Conservation (phyloP, 2,888 invertebrate species). For the Cantharis lateralis region DNA sequence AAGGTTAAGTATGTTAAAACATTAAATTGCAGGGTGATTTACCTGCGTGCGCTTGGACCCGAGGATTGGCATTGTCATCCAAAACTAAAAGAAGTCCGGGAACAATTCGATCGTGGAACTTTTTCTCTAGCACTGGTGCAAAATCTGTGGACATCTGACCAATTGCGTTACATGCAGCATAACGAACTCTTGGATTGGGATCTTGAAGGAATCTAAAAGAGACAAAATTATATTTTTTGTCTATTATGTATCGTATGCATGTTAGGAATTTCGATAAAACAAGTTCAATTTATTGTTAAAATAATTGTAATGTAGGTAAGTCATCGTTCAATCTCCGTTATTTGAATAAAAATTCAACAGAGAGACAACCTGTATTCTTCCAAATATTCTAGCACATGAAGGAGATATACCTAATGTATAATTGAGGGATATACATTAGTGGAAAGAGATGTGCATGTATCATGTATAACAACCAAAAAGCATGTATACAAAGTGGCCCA, state of each 20-base stretch:
- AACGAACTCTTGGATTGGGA: slow-evolving; percentile 89
- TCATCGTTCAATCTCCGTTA: neutral
- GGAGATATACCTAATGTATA: neutral
- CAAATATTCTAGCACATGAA: neutral
- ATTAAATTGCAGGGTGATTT: slow-evolving; percentile 31
- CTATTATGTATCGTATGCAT: neutral
- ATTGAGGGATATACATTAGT: neutral
- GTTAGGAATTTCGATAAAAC: neutral
- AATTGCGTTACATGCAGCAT: slow-evolving; percentile 97
- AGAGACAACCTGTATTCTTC: neutral
- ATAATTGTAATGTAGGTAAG: neutral
- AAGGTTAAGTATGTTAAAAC: neutral
- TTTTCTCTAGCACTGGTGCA: slow-evolving; percentile 95
- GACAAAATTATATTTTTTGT: slow-evolving; percentile 32
- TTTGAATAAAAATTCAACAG: neutral
- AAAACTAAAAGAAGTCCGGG: slow-evolving; percentile 87
- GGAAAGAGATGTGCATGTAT: neutral
- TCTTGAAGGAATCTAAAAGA: slow-evolving; percentile 49
- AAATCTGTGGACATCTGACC: slow-evolving; percentile 99
- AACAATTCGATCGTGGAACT: slow-evolving; percentile 94
- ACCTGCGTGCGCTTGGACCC: slow-evolving; percentile 86
- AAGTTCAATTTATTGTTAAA: neutral
- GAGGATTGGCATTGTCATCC: slow-evolving; percentile 88
- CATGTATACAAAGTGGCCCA: neutral
- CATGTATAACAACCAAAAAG: neutral